Base-by-base conservation (phyloP, 2,113 vertebrate species). In the Misgurnus anguillicaudatus region DNA sequence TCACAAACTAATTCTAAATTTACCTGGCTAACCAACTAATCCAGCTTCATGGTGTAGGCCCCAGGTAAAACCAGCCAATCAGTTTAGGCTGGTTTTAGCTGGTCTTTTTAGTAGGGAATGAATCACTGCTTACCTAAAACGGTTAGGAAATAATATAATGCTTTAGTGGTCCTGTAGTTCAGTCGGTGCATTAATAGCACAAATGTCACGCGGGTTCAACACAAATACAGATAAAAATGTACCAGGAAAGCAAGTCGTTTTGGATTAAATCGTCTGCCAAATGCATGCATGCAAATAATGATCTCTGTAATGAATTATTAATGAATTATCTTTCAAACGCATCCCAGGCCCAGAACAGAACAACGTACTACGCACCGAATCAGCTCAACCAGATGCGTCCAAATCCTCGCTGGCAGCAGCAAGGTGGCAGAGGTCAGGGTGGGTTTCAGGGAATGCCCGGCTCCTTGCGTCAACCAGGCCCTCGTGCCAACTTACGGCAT, bases 371-470 rank as follows among this genome's bases (percentile, higher is more conserved):
- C 83, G 95, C 97, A 82, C 97, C 97, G 60, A 99, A 95, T 88
- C 98, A 99, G 45, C 89, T 99, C 88, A 92, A 97, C 7, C 98
- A 98, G 88, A 98, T 99, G 92, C 94, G 98, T 80, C 98, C 97
- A 82, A 97, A 95, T 90, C 96, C 95, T 62, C 90, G 98, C 80
- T 99, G 98, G 98, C 98, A 98, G 87, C 97, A 97, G 86, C 93
- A 94, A 79, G 95, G 96, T 31, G 96, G 96, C 78, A 93, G 98
- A 88, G 96, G 96, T 91, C 98, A 99, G 93, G 96, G 98, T 91
- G 95, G 96, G 62, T 99, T 96, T 91, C 97, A 98, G 88, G 96
- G 95, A 60, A 95, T 99, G 86, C 94, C 96, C 2, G 94, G 88
- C 82, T 94, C 96, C 8, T 90, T 99, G 86, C 96, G 97, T 66